Evolutionary conservation across 35 echinoderm and acorn worm species (phyloP), one percentile per base, ranked within the genome.

Genomic region (Heliocidaris erythrogramma): DNA sequence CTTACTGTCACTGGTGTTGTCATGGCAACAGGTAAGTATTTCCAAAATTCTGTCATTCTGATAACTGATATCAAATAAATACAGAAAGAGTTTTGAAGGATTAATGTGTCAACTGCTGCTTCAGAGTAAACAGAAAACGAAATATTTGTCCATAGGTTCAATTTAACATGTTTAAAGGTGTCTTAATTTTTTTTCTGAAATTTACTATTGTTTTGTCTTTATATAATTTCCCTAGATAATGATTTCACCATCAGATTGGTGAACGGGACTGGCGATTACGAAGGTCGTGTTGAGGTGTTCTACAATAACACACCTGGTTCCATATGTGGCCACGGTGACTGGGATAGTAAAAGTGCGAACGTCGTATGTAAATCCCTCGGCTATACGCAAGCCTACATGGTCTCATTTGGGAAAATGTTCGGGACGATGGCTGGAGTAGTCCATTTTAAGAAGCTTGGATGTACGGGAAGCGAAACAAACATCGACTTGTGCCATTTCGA

Each of bases 281-380:
- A 89, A 48, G 87, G 87, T 27, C 31, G 12, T 24, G 87, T 89
- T 48, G 87, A 89, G 24, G 47, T 89, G 9, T 42, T 47, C 31
- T 47, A 47, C 87, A 48, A 48, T 32, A 89, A 32, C 32, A 17
- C 13, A 13, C 32, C 31, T 2, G 87, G 87, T 17, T 89, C 87
- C 29, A 24, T 89, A 48, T 89, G 87, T 48, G 87, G 87, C 2
- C 47, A 48, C 47, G 31, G 42, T 27, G 87, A 48, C 3, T 89
- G 87, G 87, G 87, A 89, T 48, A 3, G 12, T 16, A 12, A 32
- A 0, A 89, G 47, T 89, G 87, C 87, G 1, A 48, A 89, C 31
- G 47, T 48, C 16, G 87, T 89, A 17, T 89, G 87, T 89, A 89
- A 89, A 89, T 12, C 47, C 32, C 47, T 89, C 12, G 87, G 87